These are phyloP conservation scores for Lasioglossum vierecki DNA, from an alignment of 2,888 invertebrate species.

Conservation along the genomic window DNA sequence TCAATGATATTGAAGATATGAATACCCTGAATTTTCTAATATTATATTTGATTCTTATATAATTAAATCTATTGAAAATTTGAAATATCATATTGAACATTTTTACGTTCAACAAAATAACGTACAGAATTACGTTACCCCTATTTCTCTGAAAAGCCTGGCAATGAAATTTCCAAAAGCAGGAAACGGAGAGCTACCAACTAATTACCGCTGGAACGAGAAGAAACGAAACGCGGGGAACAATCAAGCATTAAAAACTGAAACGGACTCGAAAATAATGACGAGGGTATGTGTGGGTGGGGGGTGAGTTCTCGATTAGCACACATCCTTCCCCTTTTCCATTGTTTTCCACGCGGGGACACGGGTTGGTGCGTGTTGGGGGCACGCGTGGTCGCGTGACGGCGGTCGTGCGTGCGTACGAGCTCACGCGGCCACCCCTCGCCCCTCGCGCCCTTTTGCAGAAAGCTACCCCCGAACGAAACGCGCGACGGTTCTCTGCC, in stretches of 20 bases:
- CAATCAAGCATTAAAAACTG: slow-evolving; percentile 36
- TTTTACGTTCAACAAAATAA: too few relatives aligned
- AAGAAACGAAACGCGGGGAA: neutral
- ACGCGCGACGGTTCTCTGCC: slow-evolving; percentile 6
- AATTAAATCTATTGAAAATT: too few relatives aligned
- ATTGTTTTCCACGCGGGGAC: slow-evolving; percentile 60
- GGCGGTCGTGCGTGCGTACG: slow-evolving; percentile 22
- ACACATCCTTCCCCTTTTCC: slow-evolving; percentile 27
- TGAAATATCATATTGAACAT: too few relatives aligned
- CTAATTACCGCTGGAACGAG: neutral
- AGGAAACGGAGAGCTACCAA: neutral
- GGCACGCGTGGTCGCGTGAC: neutral
- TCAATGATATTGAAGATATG: too few relatives aligned
- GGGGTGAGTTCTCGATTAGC: neutral
- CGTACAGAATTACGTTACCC: neutral
- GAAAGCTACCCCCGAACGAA: neutral
- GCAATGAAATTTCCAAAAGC: neutral
- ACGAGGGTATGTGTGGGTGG: neutral
- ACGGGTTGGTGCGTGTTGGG: slow-evolving; percentile 55
- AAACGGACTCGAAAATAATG: slow-evolving; percentile 37
- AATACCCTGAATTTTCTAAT: too few relatives aligned
- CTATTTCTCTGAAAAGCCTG: neutral
- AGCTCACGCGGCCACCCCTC: slow-evolving; percentile 2
- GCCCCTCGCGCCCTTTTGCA: neutral
- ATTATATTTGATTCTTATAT: too few relatives aligned